Base-by-base conservation (phyloP, 2,797 vertebrate species). In the Garrulus glandarius region DNA sequence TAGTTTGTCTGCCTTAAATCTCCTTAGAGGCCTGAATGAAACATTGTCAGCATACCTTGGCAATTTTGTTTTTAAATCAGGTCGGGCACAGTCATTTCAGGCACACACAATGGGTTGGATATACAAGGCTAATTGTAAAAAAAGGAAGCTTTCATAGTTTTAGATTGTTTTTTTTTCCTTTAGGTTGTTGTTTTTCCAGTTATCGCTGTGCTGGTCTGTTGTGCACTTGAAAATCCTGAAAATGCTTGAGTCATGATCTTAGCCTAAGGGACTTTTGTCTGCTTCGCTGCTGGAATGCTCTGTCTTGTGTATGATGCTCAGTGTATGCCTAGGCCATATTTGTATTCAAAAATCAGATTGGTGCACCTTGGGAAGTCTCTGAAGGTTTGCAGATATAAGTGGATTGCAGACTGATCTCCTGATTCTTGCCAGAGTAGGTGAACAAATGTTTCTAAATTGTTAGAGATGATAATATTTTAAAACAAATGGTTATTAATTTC, bases 401-500 rank as follows among this genome's bases (percentile, higher is more conserved):
- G 82, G 47, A 56, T 89, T 61, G 32, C 2, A 22, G 87, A 84
- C 19, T 83, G 87, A 95, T 55, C 81, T 87, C 77, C 77, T 89
- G 49, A 57, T 94, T 95, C 94, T 83, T 71, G 47, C 74, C 44
- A 57, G 24, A 65, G 64, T 52, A 92, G 77, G 90, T 91, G 89
- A 87, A 77, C 2, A 65, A 92, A 85, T 74, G 64, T 89, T 95
- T 93, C 67, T 96, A 75, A 87, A 85, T 96, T 94, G 61, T 95
- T 96, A 89, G 83, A 93, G 53, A 89, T 93, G 4, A 63, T 90
- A 87, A 80, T 93, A 88, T 84, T 92, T 97, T 95, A 65, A 97
- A 97, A 59, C 82, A 96, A 96, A 95, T 91, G 56, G 67, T 91
- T 95, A 89, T 94, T 96, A 93, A 95, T 97, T 95, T 92, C 69